A percentile compares a stretch with the other conserved stretches of the same genome.
Evolutionary conservation across 2,113 vertebrate species (phyloP).

Genomic region (Nothobranchius kuhntae): DNA sequence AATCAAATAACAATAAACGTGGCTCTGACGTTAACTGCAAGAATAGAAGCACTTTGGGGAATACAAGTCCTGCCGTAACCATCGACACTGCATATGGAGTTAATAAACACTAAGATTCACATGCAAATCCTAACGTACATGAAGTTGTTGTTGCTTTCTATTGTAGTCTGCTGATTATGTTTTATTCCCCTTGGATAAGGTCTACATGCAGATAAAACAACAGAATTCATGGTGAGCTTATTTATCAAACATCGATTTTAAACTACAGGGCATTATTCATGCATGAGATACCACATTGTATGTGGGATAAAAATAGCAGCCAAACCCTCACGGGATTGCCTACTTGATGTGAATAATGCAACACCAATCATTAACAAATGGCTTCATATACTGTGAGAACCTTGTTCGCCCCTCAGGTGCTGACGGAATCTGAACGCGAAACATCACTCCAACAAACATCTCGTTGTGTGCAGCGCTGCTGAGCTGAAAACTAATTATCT

Average conservation of each 20-base stretch:
- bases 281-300: constrained; percentile 4
- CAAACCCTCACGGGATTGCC: constrained; percentile 2
- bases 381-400: constrained; percentile 28
- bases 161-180: too few species aligned
- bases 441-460: constrained; percentile 54
- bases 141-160: too few species aligned
- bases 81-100: too few species aligned
- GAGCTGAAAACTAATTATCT: constrained; percentile 73
- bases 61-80: not conserved
- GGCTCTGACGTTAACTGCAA: constrained; percentile 13
- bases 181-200: too few species aligned
- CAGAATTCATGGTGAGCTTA: not conserved
- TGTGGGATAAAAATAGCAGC: constrained; percentile 27
- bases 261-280: not conserved
- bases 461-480: constrained; percentile 39
- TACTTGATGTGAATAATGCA: constrained; percentile 12
- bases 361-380: constrained; percentile 20
- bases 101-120: too few species aligned
- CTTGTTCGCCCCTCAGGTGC: constrained; percentile 28
- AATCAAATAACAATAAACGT: constrained; percentile 23
- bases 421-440: constrained; percentile 20
- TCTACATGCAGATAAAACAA: too few species aligned
- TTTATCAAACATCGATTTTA: constrained; percentile 14
- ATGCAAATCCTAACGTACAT: too few species aligned
- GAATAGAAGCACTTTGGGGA: constrained; percentile 27